Base-by-base conservation (phyloP, 2,888 invertebrate species). In the Parthenolecanium corni region DNA sequence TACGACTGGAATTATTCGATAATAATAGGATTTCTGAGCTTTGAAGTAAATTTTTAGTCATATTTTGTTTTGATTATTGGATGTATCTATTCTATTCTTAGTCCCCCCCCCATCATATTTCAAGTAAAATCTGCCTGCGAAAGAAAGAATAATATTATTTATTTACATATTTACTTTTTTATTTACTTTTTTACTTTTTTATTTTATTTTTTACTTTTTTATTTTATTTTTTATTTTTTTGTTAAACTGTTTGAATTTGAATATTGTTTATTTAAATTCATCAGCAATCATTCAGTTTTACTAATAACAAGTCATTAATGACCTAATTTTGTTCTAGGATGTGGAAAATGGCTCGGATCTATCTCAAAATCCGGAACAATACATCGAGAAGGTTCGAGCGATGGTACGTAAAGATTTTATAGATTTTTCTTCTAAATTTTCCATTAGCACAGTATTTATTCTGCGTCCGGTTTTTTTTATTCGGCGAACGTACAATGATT, bases 301-400 rank as follows among this genome's bases (percentile, higher is more conserved):
- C 12, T 14, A 11, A 49, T 51, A 42, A 9, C 18, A 44, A n/a
- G n/a, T 54, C 23, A 18, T 57, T 31, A 31, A 31, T 31, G 9
- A 31, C 61, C 2, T 65, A 38, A 56, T 44, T 11, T 69, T 69
- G n/a, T n/a, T 9, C 9, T 65, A 71, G 70, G 71, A 72, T 65
- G 69, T 71, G 66, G 71, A 70, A 1, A 80, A 82, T 64, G 82
- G 82, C 1, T 83, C 86, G 5, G 81, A 83, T 69, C 79, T 80
- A 63, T 79, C 83, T 24, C 89, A 86, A 16, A 83, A 86, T 67
- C 91, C 93, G 3, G 93, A 93, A 74, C 89, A 91, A 71, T 95
- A 95, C 74, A 87, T 94, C 68, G 90, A 92, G 74, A 84, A 89
- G 61, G 80, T 94, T 65, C 85, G 49, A 44, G 51, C 56, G 31